Evolutionary conservation across 2,888 invertebrate species (phyloP).

Genomic region (Eugnorisma glareosa): DNA sequence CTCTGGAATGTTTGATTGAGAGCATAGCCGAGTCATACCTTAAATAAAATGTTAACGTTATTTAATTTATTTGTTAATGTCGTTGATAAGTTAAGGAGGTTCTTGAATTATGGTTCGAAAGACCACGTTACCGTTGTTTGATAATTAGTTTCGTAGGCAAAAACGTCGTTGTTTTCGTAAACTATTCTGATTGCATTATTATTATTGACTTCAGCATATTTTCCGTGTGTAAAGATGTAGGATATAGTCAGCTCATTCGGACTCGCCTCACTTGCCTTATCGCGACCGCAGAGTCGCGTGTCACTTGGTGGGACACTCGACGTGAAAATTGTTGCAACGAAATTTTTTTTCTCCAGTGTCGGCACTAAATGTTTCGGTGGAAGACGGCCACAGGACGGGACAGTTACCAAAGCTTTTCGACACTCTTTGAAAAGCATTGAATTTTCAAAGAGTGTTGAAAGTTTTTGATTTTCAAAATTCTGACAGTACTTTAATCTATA

Average conservation of each 20-base stretch:
- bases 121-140: background rate
- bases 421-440: background rate
- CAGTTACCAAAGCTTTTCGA: background rate
- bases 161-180: background rate
- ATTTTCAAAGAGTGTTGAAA: background rate
- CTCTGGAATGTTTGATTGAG: slow-evolving; percentile 69
- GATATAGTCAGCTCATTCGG: background rate
- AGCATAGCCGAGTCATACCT: slow-evolving; percentile 60
- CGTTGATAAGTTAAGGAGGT: slow-evolving; percentile 48
- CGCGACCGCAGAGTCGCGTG: slow-evolving; percentile 52
- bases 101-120: slow-evolving; percentile 33
- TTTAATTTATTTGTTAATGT: slow-evolving; percentile 58
- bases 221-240: slow-evolving; percentile 6
- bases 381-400: too few relatives aligned
- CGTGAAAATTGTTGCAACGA: slow-evolving; percentile 18
- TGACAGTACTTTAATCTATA: background rate
- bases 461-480: background rate
- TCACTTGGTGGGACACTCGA: slow-evolving; percentile 51
- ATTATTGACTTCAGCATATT: slow-evolving; percentile 7
- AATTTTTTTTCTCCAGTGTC: background rate
- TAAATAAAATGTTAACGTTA: slow-evolving; percentile 60
- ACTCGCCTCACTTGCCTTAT: slow-evolving; percentile 58
- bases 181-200: background rate
- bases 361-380: background rate
- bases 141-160: background rate